Evolutionary conservation across 2,888 invertebrate genomes (phyloP), one percentile per base, ranked within the genome.

Genomic region (Mesochorus sp.): DNA sequence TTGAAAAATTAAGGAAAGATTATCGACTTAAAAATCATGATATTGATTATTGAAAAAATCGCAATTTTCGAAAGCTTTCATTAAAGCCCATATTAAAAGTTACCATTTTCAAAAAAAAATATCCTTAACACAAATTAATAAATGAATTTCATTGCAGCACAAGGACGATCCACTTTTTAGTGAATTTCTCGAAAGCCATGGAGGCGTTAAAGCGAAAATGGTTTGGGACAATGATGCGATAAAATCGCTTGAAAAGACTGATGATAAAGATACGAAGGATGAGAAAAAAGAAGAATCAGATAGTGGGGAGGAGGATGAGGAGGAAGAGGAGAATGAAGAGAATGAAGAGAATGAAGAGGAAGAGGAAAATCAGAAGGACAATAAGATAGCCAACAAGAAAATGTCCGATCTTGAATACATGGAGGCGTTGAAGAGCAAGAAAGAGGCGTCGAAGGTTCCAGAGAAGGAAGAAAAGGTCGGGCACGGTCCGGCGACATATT

Each of bases 121-220:
- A n/a, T 8, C 10, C 26, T 24, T 12, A 59, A 28, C 8, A 6
- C n/a, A n/a, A n/a, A n/a, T n/a, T n/a, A n/a, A 28, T 28, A 8
- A 8, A 12, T 51, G 55, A 67, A 14, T 31, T 39, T 82, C 66
- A 57, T 90, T 92, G 74, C 87, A 96, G 94, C 95, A 96, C 86
- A 96, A 95, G 92, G 94, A 96, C 91, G 98, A 98, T 92, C 96
- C 97, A 24, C 92, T 96, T 57, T 98, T 99, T 92, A 92, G 94
- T 79, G 98, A 98, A 90, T 99, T 97, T 89, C 92, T 98, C 89
- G 95, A 96, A 91, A 94, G 95, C n/a, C 97, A 98, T 90, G 91
- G 92, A 21, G 80, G 81, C 6, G 79, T 78, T 12, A 88, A 91
- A 73, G 87, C 87, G 4, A 89, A 86, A 86, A 85, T 82, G 88